These are phyloP conservation scores for Mirza zaza DNA, from an alignment of 2,113 vertebrate species.

Conservation along the genomic window DNA sequence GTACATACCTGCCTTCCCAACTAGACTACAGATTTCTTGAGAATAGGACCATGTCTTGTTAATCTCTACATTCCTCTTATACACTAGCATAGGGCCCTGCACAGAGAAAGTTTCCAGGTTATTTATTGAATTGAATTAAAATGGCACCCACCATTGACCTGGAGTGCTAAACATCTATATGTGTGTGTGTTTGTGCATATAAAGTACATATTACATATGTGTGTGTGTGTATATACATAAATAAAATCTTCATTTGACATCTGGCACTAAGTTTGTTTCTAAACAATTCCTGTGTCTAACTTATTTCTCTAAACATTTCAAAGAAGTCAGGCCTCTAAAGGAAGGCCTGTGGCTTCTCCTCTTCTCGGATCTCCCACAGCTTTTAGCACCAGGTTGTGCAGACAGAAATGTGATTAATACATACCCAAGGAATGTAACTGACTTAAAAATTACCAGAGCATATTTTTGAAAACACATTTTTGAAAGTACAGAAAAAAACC, in stretches of 20 bases:
- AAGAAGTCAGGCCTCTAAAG: constrained; percentile 21
- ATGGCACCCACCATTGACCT: not conserved
- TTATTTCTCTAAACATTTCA: constrained; percentile 12
- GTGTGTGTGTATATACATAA: not conserved
- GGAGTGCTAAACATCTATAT: not conserved
- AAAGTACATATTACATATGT: not conserved
- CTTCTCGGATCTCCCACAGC: not conserved
- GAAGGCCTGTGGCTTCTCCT: not conserved
- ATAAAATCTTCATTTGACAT: not conserved
- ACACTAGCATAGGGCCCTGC: not conserved
- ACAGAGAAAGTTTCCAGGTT: not conserved
- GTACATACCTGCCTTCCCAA: not conserved
- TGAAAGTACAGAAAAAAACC: constrained; percentile 19
- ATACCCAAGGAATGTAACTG: not conserved
- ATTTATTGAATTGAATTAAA: not conserved
- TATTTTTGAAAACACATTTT: not conserved
- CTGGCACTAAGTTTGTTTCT: not conserved
- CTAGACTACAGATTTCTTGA: not conserved
- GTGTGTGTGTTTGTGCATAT: not conserved
- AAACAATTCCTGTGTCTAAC: not conserved
- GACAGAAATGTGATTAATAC: constrained; percentile 46
- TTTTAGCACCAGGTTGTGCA: not conserved
- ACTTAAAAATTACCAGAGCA: constrained; percentile 5
- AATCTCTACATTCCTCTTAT: not conserved
- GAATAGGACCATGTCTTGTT: not conserved